Evolutionary conservation across 2,888 invertebrate genomes (phyloP).

Genomic region (Busseola fusca): DNA sequence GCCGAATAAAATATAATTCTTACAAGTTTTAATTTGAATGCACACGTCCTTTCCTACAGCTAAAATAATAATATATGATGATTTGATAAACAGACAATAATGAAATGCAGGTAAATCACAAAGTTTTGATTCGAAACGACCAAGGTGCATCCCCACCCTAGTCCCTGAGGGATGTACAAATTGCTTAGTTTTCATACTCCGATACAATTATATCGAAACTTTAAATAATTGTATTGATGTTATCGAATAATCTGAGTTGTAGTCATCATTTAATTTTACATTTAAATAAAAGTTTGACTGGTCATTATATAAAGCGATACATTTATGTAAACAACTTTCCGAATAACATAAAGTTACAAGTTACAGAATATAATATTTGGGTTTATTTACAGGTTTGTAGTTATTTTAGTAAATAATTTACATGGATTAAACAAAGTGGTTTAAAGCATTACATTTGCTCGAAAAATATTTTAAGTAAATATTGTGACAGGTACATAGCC

Average conservation of each 20-base stretch:
- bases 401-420: slow-evolving; percentile 6
- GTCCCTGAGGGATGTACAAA: neutral
- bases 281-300: neutral
- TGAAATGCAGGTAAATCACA: slow-evolving; percentile 52
- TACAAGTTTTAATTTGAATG: slow-evolving; percentile 22
- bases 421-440: neutral
- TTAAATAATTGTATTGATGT: slow-evolving; percentile 3
- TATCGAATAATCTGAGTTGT: neutral
- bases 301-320: slow-evolving; percentile 3
- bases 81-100: slow-evolving; percentile 10
- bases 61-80: slow-evolving; percentile 43
- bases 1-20: slow-evolving; percentile 7
- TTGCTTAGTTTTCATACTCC: neutral
- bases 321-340: slow-evolving; percentile 3
- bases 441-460: slow-evolving; percentile 1
- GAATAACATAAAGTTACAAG: slow-evolving; percentile 2
- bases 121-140: slow-evolving; percentile 7
- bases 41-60: slow-evolving; percentile 12
- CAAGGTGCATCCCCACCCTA: neutral
- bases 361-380: slow-evolving; percentile 6
- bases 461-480: neutral
- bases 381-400: neutral
- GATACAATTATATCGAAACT: slow-evolving; percentile 1
- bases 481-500: slow-evolving; percentile 11
- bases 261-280: neutral